Percentiles rank a stretch among this genome's conserved stretches.
phyloP scores from a whole-genome alignment of 2,888 invertebrate genomes.

The Pseudolycoriella hygida region DNA sequence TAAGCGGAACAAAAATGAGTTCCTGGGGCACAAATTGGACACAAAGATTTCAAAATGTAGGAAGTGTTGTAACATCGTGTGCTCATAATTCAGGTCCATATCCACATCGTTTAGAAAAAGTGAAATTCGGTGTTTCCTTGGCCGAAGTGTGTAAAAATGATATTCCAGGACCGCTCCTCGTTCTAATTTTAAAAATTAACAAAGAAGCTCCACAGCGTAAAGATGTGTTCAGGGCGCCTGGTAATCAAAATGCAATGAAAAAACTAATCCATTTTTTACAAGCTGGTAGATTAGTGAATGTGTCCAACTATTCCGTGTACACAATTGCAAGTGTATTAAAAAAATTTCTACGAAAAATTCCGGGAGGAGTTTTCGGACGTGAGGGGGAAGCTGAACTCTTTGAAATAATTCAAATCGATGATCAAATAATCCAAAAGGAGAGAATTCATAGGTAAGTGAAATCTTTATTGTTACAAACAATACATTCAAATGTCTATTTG shows the following conservation, averaged over 20 bases:
- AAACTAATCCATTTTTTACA: constrained; percentile 82
- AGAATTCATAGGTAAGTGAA: constrained; percentile 70
- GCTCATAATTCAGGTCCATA: constrained; percentile 67
- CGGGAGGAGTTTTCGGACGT: constrained; percentile 88
- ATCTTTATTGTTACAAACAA: constrained; percentile 4
- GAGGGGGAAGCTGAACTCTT: constrained; percentile 83
- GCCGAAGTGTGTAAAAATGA: constrained; percentile 90
- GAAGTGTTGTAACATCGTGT: constrained; percentile 81
- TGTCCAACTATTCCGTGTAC: constrained; percentile 90
- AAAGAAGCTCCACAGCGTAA: constrained; percentile 87
- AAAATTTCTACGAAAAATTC: constrained; percentile 92
- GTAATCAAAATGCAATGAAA: constrained; percentile 89
- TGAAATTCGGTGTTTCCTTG: constrained; percentile 83
- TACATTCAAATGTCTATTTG: too few relatives aligned
- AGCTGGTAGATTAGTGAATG: constrained; percentile 75
- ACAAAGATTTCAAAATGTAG: constrained; percentile 79
- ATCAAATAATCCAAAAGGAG: constrained; percentile 70
- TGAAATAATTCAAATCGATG: constrained; percentile 66
- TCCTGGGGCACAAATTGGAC: constrained; percentile 40
- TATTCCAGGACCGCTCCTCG: constrained; percentile 82
- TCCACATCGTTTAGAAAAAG: constrained; percentile 73
- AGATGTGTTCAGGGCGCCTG: constrained; percentile 89
- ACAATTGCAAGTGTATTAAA: constrained; percentile 96
- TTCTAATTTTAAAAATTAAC: constrained; percentile 80
- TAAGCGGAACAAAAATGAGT: neutral